These are phyloP conservation scores for Podarcis siculus DNA, from an alignment of 2,797 vertebrate genomes.

Conservation along the genomic window DNA sequence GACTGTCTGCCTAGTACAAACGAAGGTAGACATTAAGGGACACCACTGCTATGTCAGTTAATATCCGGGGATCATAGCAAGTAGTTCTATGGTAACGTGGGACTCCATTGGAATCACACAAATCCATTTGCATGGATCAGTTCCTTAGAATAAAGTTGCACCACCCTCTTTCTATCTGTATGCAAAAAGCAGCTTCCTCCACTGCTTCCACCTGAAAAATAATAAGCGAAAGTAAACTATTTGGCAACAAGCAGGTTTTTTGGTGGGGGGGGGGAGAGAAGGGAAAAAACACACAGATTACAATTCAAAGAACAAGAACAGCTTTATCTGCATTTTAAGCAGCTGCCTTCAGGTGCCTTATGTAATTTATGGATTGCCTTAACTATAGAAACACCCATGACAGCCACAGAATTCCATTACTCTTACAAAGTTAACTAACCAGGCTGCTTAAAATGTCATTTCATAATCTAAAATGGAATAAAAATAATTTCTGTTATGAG, in stretches of 20 bases:
- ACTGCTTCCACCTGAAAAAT: neutral
- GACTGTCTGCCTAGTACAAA: too few relatives aligned
- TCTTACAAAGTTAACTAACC: slow-evolving; percentile 41
- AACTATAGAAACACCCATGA: slow-evolving; percentile 38
- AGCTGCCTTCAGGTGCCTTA: slow-evolving; percentile 31
- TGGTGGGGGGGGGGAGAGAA: neutral
- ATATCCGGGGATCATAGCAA: neutral
- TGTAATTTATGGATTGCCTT: slow-evolving; percentile 44
- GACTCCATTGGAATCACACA: neutral
- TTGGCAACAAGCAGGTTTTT: slow-evolving; percentile 1
- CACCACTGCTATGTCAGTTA: neutral
- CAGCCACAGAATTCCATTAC: slow-evolving; percentile 41
- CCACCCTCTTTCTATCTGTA: neutral
- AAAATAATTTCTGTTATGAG: slow-evolving; percentile 51
- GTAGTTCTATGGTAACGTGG: neutral
- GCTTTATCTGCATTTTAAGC: slow-evolving; percentile 50
- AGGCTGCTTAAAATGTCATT: slow-evolving; percentile 49
- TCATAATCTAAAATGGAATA: slow-evolving; percentile 56
- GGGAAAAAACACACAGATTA: slow-evolving; percentile 23
- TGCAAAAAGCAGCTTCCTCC: neutral
- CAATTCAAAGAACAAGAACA: slow-evolving; percentile 48
- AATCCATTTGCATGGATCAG: neutral
- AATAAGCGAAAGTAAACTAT: slow-evolving; percentile 33
- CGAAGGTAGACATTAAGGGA: neutral
- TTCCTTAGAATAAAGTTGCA: neutral